Base-by-base conservation (phyloP, 2,797 vertebrate species). In the Australoheros facetus region DNA sequence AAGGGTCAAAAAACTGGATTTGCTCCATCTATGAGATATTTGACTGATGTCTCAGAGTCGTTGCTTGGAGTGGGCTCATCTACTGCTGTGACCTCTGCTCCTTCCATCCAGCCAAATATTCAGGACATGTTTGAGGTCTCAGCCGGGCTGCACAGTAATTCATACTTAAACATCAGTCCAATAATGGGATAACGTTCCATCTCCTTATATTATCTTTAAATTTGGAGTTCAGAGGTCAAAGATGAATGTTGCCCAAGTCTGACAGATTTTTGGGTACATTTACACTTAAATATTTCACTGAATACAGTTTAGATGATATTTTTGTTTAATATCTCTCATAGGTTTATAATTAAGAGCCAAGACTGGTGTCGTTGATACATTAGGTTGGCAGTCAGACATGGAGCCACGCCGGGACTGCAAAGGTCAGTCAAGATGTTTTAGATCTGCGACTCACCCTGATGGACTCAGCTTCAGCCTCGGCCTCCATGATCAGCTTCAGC, bases 401-500 rank as follows among this genome's bases (percentile, higher is more conserved):
- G 21, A 66, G 39, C 5, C 2, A 1, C 0, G 3, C 0, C 4
- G 39, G 0, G 60, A 28, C 2, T 28, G 39, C 21, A 48, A 66
- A 66, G 60, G 5, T 0, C 23, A 30, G n/a, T 45, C 0, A 62
- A 10, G 37, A 0, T 10, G 34, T 42, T 51, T 30, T 0, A 17
- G 14, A 55, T 6, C 2, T 13, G 37, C 23, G n/a, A 95, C 96
- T 96, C 91, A 97, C 97, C 93, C 87, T 95, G 84, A 98, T 96
- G 11, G 97, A 89, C 78, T 98, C 97, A 0, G 97, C 96, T 79
- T 98, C 96, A 0, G 97, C 97, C 73, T 98, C 97, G 0, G 97
- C 97, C 88, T 97, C 96, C 95, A 97, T 98, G 78, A 98, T 96
- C 84, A 97, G 83, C 87, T 97, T 96, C 28, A 95, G 90, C 78